Evolutionary conservation across 2,113 vertebrate species (phyloP).

Genomic region (Tachuris rubrigastra): DNA sequence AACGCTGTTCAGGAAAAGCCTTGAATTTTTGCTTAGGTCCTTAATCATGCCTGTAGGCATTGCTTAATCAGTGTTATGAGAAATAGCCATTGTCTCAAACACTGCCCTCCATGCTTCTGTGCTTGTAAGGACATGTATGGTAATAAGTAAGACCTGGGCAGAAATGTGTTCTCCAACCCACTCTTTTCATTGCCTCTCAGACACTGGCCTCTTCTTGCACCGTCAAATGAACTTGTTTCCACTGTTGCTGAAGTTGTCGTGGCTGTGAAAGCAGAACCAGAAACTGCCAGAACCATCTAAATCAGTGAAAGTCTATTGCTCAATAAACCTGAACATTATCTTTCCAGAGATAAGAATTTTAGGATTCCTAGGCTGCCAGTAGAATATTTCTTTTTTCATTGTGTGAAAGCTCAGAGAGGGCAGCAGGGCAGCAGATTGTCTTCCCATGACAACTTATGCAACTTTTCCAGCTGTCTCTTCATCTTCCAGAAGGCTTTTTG

Average conservation of each 20-base stretch:
- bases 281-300: background rate
- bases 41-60: background rate
- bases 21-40: background rate
- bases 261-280: background rate
- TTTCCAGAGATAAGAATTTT: background rate
- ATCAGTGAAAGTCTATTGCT: background rate
- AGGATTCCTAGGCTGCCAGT: background rate
- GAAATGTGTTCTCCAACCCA: background rate
- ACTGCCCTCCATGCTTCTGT: background rate
- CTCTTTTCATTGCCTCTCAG: background rate
- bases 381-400: rapidly evolving
- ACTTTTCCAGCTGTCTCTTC: background rate
- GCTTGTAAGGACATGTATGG: background rate
- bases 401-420: background rate
- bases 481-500: background rate
- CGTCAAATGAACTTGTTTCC: background rate
- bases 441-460: background rate
- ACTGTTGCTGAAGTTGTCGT: background rate
- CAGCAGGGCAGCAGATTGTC: background rate
- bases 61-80: background rate
- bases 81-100: background rate
- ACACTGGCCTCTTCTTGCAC: background rate
- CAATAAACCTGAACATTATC: background rate
- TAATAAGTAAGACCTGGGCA: background rate
- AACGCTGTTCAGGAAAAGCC: background rate